These are phyloP conservation scores for Aporophyla lueneburgensis DNA, from an alignment of 2,888 invertebrate genomes.

Conservation along the genomic window DNA sequence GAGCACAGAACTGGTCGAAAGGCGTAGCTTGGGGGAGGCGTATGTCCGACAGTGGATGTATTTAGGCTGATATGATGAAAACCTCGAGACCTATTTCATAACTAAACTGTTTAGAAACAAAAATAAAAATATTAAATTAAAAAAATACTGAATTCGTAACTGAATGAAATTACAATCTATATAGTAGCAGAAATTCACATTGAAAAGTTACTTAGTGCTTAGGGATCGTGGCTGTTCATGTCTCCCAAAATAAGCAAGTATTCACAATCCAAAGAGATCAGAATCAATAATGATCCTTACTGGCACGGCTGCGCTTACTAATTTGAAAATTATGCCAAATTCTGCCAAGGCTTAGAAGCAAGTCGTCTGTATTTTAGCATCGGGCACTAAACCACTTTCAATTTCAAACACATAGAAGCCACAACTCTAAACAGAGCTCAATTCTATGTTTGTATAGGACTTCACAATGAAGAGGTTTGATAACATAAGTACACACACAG, in stretches of 20 bases:
- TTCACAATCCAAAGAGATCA: slow-evolving; percentile 7
- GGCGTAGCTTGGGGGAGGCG: no score
- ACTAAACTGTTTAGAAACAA: no score
- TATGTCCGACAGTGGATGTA: no score
- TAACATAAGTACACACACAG: slow-evolving; percentile 54
- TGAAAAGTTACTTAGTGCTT: not conserved
- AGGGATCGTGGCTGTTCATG: not conserved
- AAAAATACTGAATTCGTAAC: not conserved
- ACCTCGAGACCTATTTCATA: no score
- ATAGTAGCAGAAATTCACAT: not conserved
- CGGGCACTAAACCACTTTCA: slow-evolving; percentile 32
- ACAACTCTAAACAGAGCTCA: slow-evolving; percentile 42
- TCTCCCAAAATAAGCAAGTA: slow-evolving; percentile 5
- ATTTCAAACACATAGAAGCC: slow-evolving; percentile 35
- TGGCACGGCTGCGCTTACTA: slow-evolving; percentile 14
- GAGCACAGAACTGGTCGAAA: no score
- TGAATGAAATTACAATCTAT: not conserved
- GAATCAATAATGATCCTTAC: slow-evolving; percentile 4
- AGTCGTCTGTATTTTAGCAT: slow-evolving; percentile 21
- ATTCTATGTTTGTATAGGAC: slow-evolving; percentile 55
- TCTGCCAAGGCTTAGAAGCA: slow-evolving; percentile 13
- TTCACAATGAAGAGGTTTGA: slow-evolving; percentile 58
- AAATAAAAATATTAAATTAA: no score
- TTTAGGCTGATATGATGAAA: no score
- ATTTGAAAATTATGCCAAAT: slow-evolving; percentile 38